These are phyloP conservation scores for Coregonus clupeaformis DNA, from an alignment of 2,113 vertebrate genomes.

Conservation along the genomic window DNA sequence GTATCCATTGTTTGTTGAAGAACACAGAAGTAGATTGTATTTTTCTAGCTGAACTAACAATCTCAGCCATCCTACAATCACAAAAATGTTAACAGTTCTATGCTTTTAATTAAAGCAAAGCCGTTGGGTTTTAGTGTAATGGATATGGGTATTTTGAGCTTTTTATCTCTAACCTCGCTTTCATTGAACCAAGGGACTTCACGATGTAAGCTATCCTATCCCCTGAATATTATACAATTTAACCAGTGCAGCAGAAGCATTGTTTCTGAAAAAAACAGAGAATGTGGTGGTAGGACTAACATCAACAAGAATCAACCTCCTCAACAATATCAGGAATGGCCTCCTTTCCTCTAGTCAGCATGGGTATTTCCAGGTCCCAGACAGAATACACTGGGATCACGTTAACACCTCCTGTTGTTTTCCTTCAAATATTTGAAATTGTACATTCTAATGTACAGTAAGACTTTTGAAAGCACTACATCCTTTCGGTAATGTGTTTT, in stretches of 20 bases:
- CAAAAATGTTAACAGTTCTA: no score
- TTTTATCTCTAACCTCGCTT: not conserved
- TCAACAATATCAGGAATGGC: conserved; percentile 22
- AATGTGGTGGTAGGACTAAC: no score
- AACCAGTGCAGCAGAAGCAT: not conserved
- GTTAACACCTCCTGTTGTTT: conserved; percentile 42
- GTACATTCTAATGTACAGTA: conserved; percentile 17
- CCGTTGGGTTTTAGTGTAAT: no score
- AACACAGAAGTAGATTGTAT: not conserved
- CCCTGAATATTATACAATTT: no score
- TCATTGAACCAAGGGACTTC: not conserved
- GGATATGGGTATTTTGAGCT: no score
- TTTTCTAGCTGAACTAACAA: not conserved
- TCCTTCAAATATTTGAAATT: conserved; percentile 43
- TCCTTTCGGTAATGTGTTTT: conserved; percentile 48
- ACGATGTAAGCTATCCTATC: no score
- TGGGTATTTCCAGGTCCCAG: conserved; percentile 28
- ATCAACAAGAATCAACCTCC: conserved; percentile 21
- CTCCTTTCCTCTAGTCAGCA: conserved; percentile 51
- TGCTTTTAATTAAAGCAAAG: no score
- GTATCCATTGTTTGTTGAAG: not conserved
- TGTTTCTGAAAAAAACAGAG: no score
- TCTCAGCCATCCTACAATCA: conserved; percentile 6
- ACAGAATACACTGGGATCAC: conserved; percentile 41
- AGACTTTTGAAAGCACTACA: conserved; percentile 43